These are phyloP conservation scores for Monochamus saltuarius DNA, from an alignment of 1,140 invertebrate genomes.

Conservation along the genomic window DNA sequence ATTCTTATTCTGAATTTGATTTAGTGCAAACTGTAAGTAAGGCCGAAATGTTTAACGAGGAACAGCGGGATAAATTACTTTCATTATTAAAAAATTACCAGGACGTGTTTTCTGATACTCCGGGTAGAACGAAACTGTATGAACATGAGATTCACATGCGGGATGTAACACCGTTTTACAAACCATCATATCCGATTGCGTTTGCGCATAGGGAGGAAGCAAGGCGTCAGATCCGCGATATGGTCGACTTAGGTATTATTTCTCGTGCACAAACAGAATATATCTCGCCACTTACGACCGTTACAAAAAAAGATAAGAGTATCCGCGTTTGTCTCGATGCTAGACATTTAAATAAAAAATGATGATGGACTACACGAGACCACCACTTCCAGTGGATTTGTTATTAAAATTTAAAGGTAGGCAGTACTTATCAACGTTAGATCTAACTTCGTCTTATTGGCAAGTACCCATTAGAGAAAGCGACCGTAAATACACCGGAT, in stretches of 20 bases:
- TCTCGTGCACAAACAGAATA: slow-evolving; percentile 6
- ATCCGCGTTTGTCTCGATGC: slow-evolving; percentile 9
- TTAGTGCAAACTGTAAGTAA: not conserved
- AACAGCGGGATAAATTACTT: not conserved
- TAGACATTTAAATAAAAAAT: slow-evolving; percentile 2
- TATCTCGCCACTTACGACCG: slow-evolving; percentile 9
- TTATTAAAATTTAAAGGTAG: slow-evolving; percentile 4
- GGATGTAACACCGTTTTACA: not conserved
- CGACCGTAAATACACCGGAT: not conserved
- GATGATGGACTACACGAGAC: not conserved
- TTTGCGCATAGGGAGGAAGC: not conserved
- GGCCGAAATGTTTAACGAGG: not conserved
- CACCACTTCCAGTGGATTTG: slow-evolving; percentile 2
- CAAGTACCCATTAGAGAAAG: not conserved
- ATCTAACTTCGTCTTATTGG: not conserved
- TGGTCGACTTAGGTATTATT: slow-evolving; percentile 3
- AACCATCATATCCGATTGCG: slow-evolving; percentile 2
- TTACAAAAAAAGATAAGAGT: slow-evolving; percentile 10
- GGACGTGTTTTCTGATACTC: slow-evolving; percentile 1
- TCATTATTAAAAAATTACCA: not conserved
- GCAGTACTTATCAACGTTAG: not conserved
- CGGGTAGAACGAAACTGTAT: not conserved
- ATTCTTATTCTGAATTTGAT: not conserved
- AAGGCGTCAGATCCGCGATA: slow-evolving; percentile 2
- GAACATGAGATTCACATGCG: slow-evolving; percentile 5